phyloP scores from a whole-genome alignment of 2,797 vertebrate species.

The Coranthus polyacanthus region DNA sequence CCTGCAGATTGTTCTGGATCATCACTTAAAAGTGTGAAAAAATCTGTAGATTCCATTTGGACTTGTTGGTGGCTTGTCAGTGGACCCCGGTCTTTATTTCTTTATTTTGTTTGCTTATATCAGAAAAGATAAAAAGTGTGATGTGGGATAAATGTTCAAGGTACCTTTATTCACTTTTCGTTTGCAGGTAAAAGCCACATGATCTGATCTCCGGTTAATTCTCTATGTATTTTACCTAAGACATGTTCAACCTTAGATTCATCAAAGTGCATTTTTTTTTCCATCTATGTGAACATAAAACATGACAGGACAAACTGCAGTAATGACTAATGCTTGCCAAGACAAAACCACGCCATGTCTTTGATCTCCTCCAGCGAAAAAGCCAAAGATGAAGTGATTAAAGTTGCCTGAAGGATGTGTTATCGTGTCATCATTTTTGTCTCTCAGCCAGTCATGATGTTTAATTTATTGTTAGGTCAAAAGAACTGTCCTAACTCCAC shows the following conservation, averaged over 20 bases:
- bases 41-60: too few species aligned
- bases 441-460: slow-evolving; percentile 26
- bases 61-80: too few species aligned
- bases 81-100: too few species aligned
- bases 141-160: slow-evolving; percentile 15
- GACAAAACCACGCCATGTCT: slow-evolving; percentile 46
- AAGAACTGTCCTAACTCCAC: slow-evolving; percentile 6
- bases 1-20: too few species aligned
- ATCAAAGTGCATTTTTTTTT: slow-evolving; percentile 17
- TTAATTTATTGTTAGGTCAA: slow-evolving; percentile 51
- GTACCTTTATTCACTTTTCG: neutral
- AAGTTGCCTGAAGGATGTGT: slow-evolving; percentile 26
- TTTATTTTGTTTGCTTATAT: too few species aligned
- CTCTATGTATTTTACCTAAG: too few species aligned
- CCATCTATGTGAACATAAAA: slow-evolving; percentile 28
- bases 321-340: slow-evolving; percentile 22
- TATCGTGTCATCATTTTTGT: slow-evolving; percentile 38
- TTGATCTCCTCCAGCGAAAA: slow-evolving; percentile 48
- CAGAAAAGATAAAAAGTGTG: neutral
- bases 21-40: too few species aligned
- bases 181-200: too few species aligned
- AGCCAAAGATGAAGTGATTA: slow-evolving; percentile 30
- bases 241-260: too few species aligned
- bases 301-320: slow-evolving; percentile 13
- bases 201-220: too few species aligned